These are phyloP conservation scores for Tachina lurida DNA, from an alignment of 2,888 invertebrate species.

Conservation along the genomic window DNA sequence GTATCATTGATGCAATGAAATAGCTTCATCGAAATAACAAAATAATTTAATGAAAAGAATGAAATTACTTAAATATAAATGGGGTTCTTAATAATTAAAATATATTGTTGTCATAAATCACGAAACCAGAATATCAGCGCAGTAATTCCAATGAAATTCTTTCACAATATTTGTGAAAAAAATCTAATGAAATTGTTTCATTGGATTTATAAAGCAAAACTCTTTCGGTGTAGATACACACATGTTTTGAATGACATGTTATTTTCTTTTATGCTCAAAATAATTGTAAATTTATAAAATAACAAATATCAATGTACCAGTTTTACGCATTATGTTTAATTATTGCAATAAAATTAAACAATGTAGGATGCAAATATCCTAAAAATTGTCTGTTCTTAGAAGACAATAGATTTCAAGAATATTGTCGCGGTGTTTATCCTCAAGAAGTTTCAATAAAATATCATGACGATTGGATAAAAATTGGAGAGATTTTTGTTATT, in stretches of 20 bases:
- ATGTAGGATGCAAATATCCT: not conserved
- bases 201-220: too few relatives aligned
- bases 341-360: not conserved
- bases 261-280: not conserved
- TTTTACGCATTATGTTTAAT: not conserved
- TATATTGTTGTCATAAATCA: too few relatives aligned
- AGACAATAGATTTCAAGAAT: conserved; percentile 1
- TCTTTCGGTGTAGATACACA: too few relatives aligned
- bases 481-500: conserved; percentile 56
- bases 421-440: conserved; percentile 58
- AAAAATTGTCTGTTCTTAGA: conserved; percentile 40
- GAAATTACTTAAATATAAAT: too few relatives aligned
- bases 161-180: too few relatives aligned
- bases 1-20: too few relatives aligned
- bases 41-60: too few relatives aligned
- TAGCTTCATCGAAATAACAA: too few relatives aligned
- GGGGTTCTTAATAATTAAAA: too few relatives aligned
- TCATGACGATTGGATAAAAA: conserved; percentile 51
- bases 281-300: not conserved
- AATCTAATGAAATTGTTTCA: too few relatives aligned
- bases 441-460: conserved; percentile 58
- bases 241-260: not conserved
- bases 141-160: too few relatives aligned
- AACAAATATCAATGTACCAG: not conserved
- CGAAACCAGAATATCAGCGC: too few relatives aligned